Conservation (phyloP, 2,113 vertebrate genomes). For the Antechinus flavipes region DNA sequence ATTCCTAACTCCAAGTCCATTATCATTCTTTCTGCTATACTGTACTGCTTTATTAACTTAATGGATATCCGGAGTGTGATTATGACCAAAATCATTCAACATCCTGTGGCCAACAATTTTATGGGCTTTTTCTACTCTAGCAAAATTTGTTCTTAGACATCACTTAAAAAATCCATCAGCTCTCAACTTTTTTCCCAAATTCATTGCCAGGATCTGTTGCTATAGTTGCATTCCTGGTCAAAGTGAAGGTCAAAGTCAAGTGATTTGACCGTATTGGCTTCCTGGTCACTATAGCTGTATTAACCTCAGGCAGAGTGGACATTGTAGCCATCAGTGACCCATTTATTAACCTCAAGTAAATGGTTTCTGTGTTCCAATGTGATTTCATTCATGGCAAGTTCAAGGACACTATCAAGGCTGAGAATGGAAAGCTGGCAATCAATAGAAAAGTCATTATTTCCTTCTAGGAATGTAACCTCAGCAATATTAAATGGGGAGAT, state of each 20-base stretch:
- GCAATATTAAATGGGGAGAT: neutral
- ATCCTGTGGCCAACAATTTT: neutral
- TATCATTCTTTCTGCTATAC: neutral
- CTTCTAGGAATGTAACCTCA: neutral
- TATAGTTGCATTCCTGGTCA: neutral
- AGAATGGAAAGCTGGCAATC: neutral
- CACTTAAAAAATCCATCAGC: neutral
- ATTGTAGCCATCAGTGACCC: neutral
- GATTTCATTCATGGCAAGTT: neutral
- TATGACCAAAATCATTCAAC: neutral
- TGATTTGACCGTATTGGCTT: neutral
- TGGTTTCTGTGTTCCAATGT: neutral
- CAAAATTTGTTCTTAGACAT: neutral
- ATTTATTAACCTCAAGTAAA: neutral
- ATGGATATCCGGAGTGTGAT: neutral
- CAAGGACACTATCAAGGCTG: neutral
- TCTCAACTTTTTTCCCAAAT: neutral
- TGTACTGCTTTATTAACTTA: neutral
- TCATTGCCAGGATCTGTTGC: neutral
- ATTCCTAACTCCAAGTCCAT: neutral
- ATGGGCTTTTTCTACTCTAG: neutral
- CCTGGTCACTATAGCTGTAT: neutral
- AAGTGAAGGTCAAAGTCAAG: neutral
- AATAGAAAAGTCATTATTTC: neutral
- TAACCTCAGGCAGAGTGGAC: neutral